Evolutionary conservation across 2,888 invertebrate species (phyloP), one percentile per base, ranked within the genome.

Genomic region (Odontocerum albicorne): DNA sequence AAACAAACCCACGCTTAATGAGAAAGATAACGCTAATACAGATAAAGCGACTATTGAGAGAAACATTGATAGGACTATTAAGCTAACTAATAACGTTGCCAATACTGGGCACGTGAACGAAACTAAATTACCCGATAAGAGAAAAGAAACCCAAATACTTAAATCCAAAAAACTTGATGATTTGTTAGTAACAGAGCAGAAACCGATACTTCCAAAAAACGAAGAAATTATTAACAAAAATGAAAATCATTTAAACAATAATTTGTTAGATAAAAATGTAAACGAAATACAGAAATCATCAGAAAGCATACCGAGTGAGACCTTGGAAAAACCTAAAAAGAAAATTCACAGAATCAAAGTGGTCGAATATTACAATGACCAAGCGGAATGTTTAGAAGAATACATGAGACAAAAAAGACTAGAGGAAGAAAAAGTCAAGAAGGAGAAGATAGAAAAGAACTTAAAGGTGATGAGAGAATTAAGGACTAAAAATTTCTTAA

Each of bases 331-430:
- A 35, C 21, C 45, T 2, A 54, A 38, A 39, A 32, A 57, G 17
- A 60, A 57, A 57, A 55, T 60, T 4, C 60, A 60, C 21, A 46
- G 60, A 45, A 55, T 60, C 8, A 53, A 54, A 53, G 60, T 60
- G 4, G 73, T 80, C 21, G 84, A 84, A 67, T 84, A 83, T 62
- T 84, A 83, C 67, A 84, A 84, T 67, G 85, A 82, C 61, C 81
- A 83, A 67, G 81, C 79, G 45, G 82, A 83, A 62, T 83, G 83
- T 62, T 68, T 83, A 42, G 80, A 82, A 65, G 79, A 80, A 62
- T 70, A 67, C 55, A 75, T 75, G 61, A 66, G 72, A 21, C 67
- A 70, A 56, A 72, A 68, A 59, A 74, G 70, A 53, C 61, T 72
- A 2, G 73, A 73, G 62, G 72, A 76, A 63, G 71, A 79, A 60